These are phyloP conservation scores for Coendou prehensilis DNA, from an alignment of 2,797 vertebrate species.

Conservation along the genomic window DNA sequence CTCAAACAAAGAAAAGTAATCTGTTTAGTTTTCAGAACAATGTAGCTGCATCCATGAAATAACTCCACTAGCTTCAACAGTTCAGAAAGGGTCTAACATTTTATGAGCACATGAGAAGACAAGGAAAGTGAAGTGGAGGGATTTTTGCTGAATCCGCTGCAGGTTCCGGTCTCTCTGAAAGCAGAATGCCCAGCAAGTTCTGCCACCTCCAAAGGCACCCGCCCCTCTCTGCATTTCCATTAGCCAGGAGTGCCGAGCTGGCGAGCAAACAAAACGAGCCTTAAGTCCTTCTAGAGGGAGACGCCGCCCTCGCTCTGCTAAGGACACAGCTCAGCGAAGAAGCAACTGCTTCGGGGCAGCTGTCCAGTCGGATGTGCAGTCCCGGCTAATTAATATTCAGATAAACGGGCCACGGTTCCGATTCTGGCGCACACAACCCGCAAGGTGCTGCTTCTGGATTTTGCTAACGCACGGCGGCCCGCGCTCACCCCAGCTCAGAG, in stretches of 20 bases:
- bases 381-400: neutral
- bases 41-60: neutral
- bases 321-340: neutral
- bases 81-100: neutral
- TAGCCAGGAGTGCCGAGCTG: neutral
- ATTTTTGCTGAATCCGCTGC: neutral
- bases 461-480: neutral
- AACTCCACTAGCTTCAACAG: neutral
- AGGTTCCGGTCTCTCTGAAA: neutral
- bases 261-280: neutral
- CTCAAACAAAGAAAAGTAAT: neutral
- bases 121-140: neutral
- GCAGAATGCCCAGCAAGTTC: neutral
- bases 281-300: fast-evolving
- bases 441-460: neutral
- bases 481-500: neutral
- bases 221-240: neutral
- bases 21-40: neutral
- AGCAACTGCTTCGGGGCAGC: neutral
- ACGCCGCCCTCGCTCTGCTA: neutral
- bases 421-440: fast-evolving
- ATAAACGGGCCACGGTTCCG: neutral
- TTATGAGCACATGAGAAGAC: neutral
- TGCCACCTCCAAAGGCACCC: neutral
- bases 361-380: neutral